These are phyloP conservation scores for Drosophila lowei DNA, from an alignment of 1,140 invertebrate species.

Conservation along the genomic window DNA sequence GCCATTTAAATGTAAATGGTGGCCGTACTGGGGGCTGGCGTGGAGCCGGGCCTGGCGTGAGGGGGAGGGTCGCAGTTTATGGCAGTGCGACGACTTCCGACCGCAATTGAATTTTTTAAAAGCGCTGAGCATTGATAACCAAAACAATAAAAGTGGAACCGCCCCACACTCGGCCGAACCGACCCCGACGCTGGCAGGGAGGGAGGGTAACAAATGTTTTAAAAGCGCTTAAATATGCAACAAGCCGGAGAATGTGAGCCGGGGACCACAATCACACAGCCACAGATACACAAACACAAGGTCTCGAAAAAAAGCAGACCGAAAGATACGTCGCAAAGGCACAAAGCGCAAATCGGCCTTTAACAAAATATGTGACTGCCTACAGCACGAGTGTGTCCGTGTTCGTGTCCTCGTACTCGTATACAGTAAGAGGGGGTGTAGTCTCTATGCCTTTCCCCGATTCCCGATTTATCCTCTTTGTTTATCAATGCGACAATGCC, in stretches of 20 bases:
- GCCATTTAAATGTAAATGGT: conserved; percentile 81
- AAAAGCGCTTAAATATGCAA: conserved; percentile 77
- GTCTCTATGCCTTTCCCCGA: neutral
- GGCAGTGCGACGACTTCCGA: conserved; percentile 79
- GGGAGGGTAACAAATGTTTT: conserved; percentile 68
- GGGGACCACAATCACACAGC: conserved; percentile 14
- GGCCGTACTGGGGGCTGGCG: conserved; percentile 34
- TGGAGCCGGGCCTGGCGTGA: neutral
- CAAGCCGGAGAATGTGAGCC: conserved; percentile 49
- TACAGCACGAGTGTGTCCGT: conserved; percentile 22
- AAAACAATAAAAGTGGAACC: conserved; percentile 74
- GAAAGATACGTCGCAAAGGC: conserved; percentile 42
- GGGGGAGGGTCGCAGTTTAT: conserved; percentile 60
- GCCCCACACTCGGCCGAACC: conserved; percentile 15
- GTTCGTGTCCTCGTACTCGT: conserved; percentile 3
- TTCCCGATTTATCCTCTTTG: neutral
- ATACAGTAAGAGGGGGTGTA: too few species aligned
- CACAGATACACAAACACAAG: too few species aligned
- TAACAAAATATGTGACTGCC: conserved; percentile 65
- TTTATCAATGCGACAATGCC: conserved; percentile 8
- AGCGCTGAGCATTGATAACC: conserved; percentile 81
- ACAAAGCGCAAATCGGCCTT: conserved; percentile 66
- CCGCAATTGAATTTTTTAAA: conserved; percentile 81
- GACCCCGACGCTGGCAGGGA: neutral
- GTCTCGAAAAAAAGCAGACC: neutral